Conservation (phyloP, 2,797 vertebrate species). For the Todus mexicanus region DNA sequence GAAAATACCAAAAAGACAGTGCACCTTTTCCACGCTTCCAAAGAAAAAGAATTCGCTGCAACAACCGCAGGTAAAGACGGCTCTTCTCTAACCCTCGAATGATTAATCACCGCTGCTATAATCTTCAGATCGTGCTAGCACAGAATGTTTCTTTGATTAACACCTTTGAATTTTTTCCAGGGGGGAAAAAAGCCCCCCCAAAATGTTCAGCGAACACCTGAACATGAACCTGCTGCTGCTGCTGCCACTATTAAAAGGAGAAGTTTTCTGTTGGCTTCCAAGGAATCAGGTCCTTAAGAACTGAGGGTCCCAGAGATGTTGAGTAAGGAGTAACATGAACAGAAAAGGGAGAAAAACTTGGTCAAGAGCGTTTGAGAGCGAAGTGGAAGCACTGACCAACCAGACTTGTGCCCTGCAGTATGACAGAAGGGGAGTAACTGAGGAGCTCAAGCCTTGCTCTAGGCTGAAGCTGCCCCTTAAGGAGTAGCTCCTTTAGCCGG, state of each 20-base stretch:
- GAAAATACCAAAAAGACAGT: background rate
- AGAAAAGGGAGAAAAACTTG: background rate
- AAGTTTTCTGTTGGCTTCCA: background rate
- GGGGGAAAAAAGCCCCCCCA: fast-evolving
- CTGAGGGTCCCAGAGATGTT: background rate
- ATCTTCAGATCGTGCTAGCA: background rate
- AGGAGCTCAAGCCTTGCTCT: background rate
- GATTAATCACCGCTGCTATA: background rate
- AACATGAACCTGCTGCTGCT: too few relatives aligned
- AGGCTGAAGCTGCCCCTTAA: background rate
- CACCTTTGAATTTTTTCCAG: background rate
- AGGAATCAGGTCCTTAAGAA: background rate
- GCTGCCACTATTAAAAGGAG: background rate
- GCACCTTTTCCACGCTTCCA: background rate
- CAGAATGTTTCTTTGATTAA: background rate
- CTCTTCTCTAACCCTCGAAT: background rate
- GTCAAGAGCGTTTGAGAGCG: background rate
- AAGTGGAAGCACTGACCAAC: background rate
- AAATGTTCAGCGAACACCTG: background rate
- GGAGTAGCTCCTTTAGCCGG: background rate
- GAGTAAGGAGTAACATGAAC: background rate
- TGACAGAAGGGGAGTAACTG: background rate
- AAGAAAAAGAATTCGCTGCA: background rate
- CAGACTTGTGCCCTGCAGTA: background rate
- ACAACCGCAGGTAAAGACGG: background rate